Evolutionary conservation across 2,888 invertebrate species (phyloP).

Genomic region (Agapetus fuscipes): DNA sequence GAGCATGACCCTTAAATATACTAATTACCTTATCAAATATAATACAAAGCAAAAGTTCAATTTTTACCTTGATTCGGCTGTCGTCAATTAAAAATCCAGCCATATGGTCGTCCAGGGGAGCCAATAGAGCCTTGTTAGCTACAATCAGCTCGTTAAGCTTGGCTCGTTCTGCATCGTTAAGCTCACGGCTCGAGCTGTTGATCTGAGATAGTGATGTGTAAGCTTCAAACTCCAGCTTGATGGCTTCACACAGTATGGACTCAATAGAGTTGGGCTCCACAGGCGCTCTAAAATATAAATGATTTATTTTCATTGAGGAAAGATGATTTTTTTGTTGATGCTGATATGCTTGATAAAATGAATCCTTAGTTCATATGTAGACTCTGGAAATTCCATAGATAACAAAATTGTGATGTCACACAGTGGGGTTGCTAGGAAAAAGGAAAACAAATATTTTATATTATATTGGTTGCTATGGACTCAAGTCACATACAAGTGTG

Average conservation of each 20-base stretch:
- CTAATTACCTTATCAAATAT: too few species aligned
- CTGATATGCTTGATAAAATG: too few species aligned
- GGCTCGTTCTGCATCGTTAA: conserved; percentile 73
- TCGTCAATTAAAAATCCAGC: conserved; percentile 58
- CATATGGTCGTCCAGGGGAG: conserved; percentile 78
- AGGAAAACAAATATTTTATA: too few species aligned
- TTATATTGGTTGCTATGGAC: too few species aligned
- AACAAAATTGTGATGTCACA: too few species aligned
- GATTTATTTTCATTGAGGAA: background rate
- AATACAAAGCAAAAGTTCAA: too few species aligned
- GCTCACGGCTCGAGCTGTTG: conserved; percentile 52
- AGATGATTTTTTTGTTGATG: background rate
- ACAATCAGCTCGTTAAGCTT: conserved; percentile 77
- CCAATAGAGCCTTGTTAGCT: conserved; percentile 76
- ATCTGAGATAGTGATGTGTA: conserved; percentile 52
- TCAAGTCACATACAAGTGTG: too few species aligned
- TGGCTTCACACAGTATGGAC: conserved; percentile 76
- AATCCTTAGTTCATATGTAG: too few species aligned
- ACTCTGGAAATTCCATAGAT: too few species aligned
- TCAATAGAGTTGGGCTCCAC: conserved; percentile 65
- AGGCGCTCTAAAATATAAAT: conserved; percentile 33
- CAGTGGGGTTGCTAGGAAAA: too few species aligned
- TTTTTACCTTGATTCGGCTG: conserved; percentile 44
- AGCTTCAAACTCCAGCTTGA: conserved; percentile 74
- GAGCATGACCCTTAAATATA: too few species aligned